Percentiles rank a stretch among this genome's conserved stretches.
Evolutionary conservation across 2,797 vertebrate species (phyloP).

Genomic region (Sphaeramia orbicularis): DNA sequence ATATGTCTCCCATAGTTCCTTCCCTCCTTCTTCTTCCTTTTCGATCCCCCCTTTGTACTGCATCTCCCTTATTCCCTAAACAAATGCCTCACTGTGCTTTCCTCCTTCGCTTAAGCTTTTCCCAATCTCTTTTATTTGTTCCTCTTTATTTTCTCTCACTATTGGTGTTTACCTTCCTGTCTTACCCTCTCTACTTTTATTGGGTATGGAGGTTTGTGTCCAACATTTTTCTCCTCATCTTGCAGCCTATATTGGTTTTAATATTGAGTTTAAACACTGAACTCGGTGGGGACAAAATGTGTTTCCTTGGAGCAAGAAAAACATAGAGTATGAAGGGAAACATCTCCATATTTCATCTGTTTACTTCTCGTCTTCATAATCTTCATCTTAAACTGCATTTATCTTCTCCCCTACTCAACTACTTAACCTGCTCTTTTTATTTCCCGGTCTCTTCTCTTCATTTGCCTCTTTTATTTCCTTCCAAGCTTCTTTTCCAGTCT

Average conservation of each 20-base stretch:
- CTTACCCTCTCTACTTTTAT: conserved; percentile 20
- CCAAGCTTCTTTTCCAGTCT: neutral
- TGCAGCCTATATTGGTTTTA: conserved; percentile 27
- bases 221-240: conserved; percentile 24
- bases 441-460: neutral
- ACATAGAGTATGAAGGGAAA: conserved; percentile 13
- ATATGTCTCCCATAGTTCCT: conserved; percentile 6
- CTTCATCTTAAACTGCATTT: conserved; percentile 21
- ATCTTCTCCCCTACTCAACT: neutral
- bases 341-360: conserved; percentile 20
- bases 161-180: conserved; percentile 30
- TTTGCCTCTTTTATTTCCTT: neutral
- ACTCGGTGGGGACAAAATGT: conserved; percentile 16
- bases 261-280: conserved; percentile 44
- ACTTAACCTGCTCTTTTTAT: conserved; percentile 14
- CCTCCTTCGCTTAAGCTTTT: conserved; percentile 19
- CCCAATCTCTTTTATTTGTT: conserved; percentile 25
- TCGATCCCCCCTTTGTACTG: conserved; percentile 21
- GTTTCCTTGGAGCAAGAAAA: conserved; percentile 24
- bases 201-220: conserved; percentile 19
- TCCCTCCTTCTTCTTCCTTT: conserved; percentile 20
- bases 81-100: conserved; percentile 30
- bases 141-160: conserved; percentile 15
- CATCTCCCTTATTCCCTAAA: conserved; percentile 40
- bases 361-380: conserved; percentile 10